A percentile compares a stretch with the other conserved stretches of the same genome.
Evolutionary conservation across 23 tunicate species (phyloP).

Genomic region (Halocynthia aurantium): DNA sequence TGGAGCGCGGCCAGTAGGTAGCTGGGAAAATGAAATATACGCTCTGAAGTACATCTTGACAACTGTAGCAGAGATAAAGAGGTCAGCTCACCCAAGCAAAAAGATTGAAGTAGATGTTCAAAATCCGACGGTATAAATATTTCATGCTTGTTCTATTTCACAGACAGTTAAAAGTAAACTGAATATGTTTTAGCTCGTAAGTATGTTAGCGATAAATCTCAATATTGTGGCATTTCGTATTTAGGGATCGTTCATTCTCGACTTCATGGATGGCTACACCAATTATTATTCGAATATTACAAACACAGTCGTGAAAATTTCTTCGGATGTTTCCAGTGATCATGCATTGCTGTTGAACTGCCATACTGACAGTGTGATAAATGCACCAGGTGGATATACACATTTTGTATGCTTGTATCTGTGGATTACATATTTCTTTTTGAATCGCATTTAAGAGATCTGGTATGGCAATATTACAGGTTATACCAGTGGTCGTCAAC

Average conservation of each 20-base stretch:
- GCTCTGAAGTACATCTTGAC: conserved; percentile 49
- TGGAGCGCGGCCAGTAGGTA: conserved; percentile 78
- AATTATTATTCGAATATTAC: conserved; percentile 62
- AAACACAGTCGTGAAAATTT: conserved; percentile 70
- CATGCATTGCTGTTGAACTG: conserved; percentile 75
- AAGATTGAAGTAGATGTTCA: conserved; percentile 52
- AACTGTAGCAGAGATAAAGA: conserved; percentile 26
- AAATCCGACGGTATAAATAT: conserved; percentile 33
- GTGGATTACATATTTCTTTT: too few relatives aligned
- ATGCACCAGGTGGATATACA: conserved; percentile 47
- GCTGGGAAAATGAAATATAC: conserved; percentile 56
- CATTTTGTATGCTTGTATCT: too few relatives aligned
- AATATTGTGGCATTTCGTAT: neutral
- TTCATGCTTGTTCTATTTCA: neutral
- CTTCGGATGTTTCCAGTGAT: conserved; percentile 26
- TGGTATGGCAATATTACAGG: too few relatives aligned
- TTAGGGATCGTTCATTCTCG: conserved; percentile 63
- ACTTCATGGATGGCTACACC: conserved; percentile 64
- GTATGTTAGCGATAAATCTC: neutral
- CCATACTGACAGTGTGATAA: conserved; percentile 78
- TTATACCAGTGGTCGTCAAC: too few relatives aligned
- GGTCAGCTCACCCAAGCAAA: conserved; percentile 7
- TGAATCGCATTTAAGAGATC: too few relatives aligned
- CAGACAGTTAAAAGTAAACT: too few relatives aligned
- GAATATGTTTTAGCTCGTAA: too few relatives aligned